Evolutionary conservation across 1,140 invertebrate species (phyloP), one percentile per base, ranked within the genome.

Genomic region (Brachionus rubens): DNA sequence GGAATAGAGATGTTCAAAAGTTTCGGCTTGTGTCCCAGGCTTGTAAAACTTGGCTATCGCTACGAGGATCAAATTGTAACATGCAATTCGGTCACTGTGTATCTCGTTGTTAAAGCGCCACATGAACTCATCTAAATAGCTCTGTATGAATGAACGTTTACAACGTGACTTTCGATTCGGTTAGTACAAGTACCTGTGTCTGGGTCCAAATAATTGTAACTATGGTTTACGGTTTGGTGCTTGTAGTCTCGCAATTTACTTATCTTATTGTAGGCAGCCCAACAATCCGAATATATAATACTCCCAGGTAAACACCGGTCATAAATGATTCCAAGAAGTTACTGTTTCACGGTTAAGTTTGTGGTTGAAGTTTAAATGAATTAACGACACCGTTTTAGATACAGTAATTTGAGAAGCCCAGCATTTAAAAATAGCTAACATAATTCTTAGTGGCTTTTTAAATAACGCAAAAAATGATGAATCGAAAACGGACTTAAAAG

Each of bases 201-300:
- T 7, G 46, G 46, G 19, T 48, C 46, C 16, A 48, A 16, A 48
- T n/a, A 48, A 48, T 48, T 48, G 16, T 48, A 48, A 1, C 12
- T 6, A 4, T 48, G 46, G 4, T 48, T 48, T 3, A 48, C 46
- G 1, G 46, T 48, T 16, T 48, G 46, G 16, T 48, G 46, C 46
- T 48, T 48, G 4, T 26, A 52, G 9, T 52, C 21, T 9, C 19
- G 19, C 0, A 26, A 52, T 26, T 1, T 4, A 9, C 19, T 4
- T 1, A 59, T 59, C 33, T 59, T 59, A 16, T 59, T 59, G 54
- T 59, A 59, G 7, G 54, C 14, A 36, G 12, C 19, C 54, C 54
- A 59, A 36, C 54, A 59, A 36, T 59, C 54, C 5, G 54, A 59
- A 33, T 59, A 59, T 16, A 59, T 59, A n/a, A 59, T 36, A 33